phyloP scores from a whole-genome alignment of 2,113 vertebrate species.

The Physeter macrocephalus region DNA sequence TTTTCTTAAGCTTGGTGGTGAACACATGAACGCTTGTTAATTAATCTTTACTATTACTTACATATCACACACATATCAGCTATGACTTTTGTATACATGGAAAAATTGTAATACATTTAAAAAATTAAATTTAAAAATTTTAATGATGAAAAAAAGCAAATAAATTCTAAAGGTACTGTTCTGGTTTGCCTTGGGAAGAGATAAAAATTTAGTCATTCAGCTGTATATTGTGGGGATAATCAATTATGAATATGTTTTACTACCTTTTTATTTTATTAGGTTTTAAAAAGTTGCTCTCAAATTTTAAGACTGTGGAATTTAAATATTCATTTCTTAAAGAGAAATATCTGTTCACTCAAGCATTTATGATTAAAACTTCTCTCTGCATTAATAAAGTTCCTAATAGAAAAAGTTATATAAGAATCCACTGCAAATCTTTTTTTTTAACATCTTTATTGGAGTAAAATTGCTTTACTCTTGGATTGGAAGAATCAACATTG shows the following conservation, averaged over 20 bases:
- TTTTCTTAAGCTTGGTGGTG: not conserved
- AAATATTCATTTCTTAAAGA: conserved; percentile 53
- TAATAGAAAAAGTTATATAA: not conserved
- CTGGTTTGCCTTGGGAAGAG: not conserved
- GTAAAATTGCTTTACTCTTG: too few relatives aligned
- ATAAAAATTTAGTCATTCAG: conserved; percentile 25
- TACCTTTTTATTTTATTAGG: conserved; percentile 38
- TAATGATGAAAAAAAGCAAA: conserved; percentile 24
- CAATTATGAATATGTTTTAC: not conserved
- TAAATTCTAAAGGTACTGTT: not conserved
- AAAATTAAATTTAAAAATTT: not conserved
- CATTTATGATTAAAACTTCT: conserved; percentile 40
- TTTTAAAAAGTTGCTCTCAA: conserved; percentile 24
- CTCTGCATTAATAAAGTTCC: conserved; percentile 11
- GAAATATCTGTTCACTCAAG: conserved; percentile 41
- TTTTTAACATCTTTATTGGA: too few relatives aligned
- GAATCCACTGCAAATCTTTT: not conserved
- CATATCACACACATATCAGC: not conserved
- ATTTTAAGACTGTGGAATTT: conserved; percentile 48
- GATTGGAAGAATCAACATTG: too few relatives aligned
- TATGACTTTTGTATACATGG: not conserved
- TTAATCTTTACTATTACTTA: not conserved
- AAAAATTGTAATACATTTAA: not conserved
- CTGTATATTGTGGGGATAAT: not conserved
- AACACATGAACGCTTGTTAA: not conserved